Percentiles rank a stretch among this genome's conserved stretches.
phyloP scores from a whole-genome alignment of 2,888 invertebrate species.

The Adelphocoris suturalis region DNA sequence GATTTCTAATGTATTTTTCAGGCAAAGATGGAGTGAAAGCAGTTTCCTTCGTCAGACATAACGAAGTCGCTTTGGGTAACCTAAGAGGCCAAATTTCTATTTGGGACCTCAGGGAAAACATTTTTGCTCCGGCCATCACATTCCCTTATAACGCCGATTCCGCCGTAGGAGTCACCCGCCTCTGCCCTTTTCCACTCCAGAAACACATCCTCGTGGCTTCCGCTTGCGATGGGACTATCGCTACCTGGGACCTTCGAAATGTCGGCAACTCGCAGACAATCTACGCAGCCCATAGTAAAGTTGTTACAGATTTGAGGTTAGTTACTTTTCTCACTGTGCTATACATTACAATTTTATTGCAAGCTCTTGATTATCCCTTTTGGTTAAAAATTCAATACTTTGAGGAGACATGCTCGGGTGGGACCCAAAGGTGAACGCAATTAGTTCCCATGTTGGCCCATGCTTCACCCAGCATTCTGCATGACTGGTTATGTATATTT shows the following conservation, averaged over 20 bases:
- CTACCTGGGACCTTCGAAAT: slow-evolving; percentile 73
- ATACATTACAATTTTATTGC: no score
- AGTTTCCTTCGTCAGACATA: slow-evolving; percentile 66
- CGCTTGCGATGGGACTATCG: slow-evolving; percentile 69
- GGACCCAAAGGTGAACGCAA: no score
- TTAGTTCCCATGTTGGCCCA: no score
- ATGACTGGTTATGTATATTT: no score
- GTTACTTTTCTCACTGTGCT: no score
- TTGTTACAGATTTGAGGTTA: slow-evolving; percentile 69
- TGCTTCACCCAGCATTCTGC: no score
- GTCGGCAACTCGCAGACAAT: slow-evolving; percentile 65
- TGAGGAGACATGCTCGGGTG: no score
- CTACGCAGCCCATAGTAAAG: slow-evolving; percentile 71
- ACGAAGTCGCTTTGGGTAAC: slow-evolving; percentile 72
- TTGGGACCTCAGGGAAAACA: slow-evolving; percentile 72
- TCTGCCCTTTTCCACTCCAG: slow-evolving; percentile 70
- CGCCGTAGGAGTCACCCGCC: slow-evolving; percentile 69
- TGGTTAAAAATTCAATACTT: no score
- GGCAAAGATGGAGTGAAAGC: slow-evolving; percentile 65
- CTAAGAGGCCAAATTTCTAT: slow-evolving; percentile 72
- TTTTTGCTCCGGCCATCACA: slow-evolving; percentile 66
- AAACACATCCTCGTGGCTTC: slow-evolving; percentile 70
- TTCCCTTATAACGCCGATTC: slow-evolving; percentile 71
- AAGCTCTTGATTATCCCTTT: no score
- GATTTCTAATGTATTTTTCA: not conserved